Evolutionary conservation across 2,113 vertebrate species (phyloP), one percentile per base, ranked within the genome.

Genomic region (Paratilapia polleni): DNA sequence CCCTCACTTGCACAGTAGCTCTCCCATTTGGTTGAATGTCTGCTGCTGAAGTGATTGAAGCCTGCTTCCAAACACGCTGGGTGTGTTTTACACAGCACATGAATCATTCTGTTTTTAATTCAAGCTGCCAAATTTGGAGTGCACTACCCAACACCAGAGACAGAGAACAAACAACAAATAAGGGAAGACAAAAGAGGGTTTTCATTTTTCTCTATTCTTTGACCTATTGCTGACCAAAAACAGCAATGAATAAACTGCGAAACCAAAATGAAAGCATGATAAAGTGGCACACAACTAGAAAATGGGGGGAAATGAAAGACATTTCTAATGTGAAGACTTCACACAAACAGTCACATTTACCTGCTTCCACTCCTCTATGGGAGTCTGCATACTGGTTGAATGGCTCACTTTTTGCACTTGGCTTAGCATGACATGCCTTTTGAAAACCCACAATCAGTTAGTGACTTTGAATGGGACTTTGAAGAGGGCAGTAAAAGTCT

Each of bases 1-100:
- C 11, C 22, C 13, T 41, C 78, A 14, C 57, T 24, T n/a, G 28
- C 56, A 38, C 78, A 31, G 13, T 12, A 34, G 6, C 41, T 73
- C 74, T 24, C 64, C 28, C 20, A 38, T 59, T 78, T 68, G 54
- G 26, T 64, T 76, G 78, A 82, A 64, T 60, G 41, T 58, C 22
- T 58, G 28, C 74, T 1, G 14, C 38, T 1, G 4, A 77, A 77
- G 59, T 82, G 34, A 81, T n/a, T 75, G 56, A 61, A 43, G 38
- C 6, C 20, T 20, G 22, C 75, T 73, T 77, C 63, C 36, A 52
- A 76, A 31, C 22, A 12, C n/a, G 38, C 11, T 22, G 13, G 49
- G 31, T 81, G 47, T n/a, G 47, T 80, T 85, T 74, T 43, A 83
- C 68, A 36, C 12, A 49, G 38, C 2, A 6, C 43, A 52, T 54